A percentile compares a stretch with the other conserved stretches of the same genome.
Evolutionary conservation across 1,140 invertebrate genomes (phyloP).

Genomic region (Caenorhabditis inopinata): DNA sequence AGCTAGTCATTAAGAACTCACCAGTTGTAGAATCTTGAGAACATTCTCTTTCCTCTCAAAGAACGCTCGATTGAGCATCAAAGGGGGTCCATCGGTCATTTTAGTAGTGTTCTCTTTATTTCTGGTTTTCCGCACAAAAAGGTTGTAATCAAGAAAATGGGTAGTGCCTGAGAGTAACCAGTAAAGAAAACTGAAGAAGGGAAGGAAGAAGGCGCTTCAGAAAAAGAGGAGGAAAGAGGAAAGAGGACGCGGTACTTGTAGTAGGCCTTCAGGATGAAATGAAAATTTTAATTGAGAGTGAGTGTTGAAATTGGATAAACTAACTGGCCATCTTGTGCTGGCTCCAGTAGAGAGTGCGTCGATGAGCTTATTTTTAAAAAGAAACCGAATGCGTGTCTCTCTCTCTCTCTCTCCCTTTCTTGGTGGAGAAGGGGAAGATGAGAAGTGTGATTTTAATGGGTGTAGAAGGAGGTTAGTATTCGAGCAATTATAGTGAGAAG

Average conservation of each 20-base stretch:
- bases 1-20: neutral
- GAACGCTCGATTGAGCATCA: slow-evolving; percentile 28
- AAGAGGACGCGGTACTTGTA: neutral
- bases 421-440: neutral
- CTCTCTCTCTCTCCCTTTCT: no score
- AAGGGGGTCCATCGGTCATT: slow-evolving; percentile 28
- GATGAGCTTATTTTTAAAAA: slow-evolving; percentile 7
- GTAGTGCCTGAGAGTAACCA: slow-evolving; percentile 31
- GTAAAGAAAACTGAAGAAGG: neutral
- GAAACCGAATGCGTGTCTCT: neutral
- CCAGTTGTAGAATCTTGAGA: neutral
- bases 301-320: slow-evolving; percentile 34
- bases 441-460: slow-evolving; percentile 32
- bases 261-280: neutral
- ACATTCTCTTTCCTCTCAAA: slow-evolving; percentile 8
- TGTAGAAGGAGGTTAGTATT: neutral
- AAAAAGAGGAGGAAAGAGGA: slow-evolving; percentile 3
- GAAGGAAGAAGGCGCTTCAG: neutral
- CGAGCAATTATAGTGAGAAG: slow-evolving; percentile 28
- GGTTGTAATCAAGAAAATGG: slow-evolving; percentile 24
- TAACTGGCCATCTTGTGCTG: slow-evolving; percentile 14
- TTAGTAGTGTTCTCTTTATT: neutral
- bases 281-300: slow-evolving; percentile 34
- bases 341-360: neutral
- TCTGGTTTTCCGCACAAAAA: neutral